Evolutionary conservation across 2,888 invertebrate genomes (phyloP), one percentile per base, ranked within the genome.

Genomic region (Campoplex capitator): DNA sequence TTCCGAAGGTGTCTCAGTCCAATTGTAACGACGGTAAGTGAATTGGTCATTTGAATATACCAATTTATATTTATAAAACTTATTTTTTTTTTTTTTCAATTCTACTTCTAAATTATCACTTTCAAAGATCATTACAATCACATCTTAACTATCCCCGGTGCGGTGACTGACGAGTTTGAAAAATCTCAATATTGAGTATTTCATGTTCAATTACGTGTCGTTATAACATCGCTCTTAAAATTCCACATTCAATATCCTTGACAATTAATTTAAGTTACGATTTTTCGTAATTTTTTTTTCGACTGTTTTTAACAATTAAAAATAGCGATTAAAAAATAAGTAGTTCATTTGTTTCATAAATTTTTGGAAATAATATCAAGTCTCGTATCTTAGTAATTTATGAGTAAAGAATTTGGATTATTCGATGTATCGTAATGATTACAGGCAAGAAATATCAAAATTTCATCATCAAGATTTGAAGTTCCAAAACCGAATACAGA

Each of bases 1-100:
- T 56, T 90, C 45, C 89, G 83, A 8, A 89, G 71, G n/a, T 89
- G 7, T 75, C 42, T 83, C 3, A 74, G 23, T 38, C 79, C 82
- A 8, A 16, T 80, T 35, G 76, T 86, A 13, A 77, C 16, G 7
- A 90, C 88, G 74, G 91, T 91, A 86, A 87, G 82, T 70, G 28
- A 28, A 13, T 32, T 68, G 35, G 35, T 54, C 62, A 13, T 2
- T 74, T n/a, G n/a, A 32, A 35, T 32, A 6, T 38, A 23, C n/a
- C n/a, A n/a, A 35, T 2, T 32, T 11, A 13, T 32, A 3, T 1
- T 45, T 23, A 13, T 6, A 32, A 23, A 23, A 32, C 23, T 48
- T 70, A 4, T 1, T 13, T 23, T 18, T 45, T 23, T 13, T 68
- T 23, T 23, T 38, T 38, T 38, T 28, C 0, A 48, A 28, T 23